phyloP scores from a whole-genome alignment of 1,140 invertebrate genomes.

The Polyergus mexicanus region DNA sequence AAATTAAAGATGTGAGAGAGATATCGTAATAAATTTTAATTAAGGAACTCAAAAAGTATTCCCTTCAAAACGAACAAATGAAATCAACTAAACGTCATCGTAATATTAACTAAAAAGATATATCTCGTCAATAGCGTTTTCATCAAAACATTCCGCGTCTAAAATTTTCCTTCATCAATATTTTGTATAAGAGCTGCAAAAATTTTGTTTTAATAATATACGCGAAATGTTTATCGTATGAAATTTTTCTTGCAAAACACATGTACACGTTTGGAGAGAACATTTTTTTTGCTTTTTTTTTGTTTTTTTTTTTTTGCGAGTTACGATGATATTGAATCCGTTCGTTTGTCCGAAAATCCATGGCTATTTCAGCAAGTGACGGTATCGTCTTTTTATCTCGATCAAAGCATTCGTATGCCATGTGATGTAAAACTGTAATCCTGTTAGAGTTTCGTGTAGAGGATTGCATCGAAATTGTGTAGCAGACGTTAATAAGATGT shows the following conservation, averaged over 20 bases:
- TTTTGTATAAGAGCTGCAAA: background rate
- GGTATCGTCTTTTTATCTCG: constrained; percentile 38
- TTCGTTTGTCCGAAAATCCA: constrained; percentile 16
- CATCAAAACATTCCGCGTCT: background rate
- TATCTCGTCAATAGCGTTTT: background rate
- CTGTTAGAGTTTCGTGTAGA: constrained; percentile 56
- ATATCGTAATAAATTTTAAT: background rate
- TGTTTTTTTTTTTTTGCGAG: constrained; percentile 6
- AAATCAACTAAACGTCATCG: background rate
- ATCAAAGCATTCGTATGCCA: constrained; percentile 57
- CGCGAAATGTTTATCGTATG: too few relatives aligned
- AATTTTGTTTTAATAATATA: background rate
- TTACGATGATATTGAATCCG: constrained; percentile 56
- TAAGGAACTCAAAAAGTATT: background rate
- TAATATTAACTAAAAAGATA: background rate
- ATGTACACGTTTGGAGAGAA: background rate
- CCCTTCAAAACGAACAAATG: background rate
- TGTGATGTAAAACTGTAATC: constrained; percentile 47
- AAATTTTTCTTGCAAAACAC: background rate
- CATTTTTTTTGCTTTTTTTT: background rate
- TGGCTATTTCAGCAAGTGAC: constrained; percentile 20
- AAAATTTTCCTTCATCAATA: background rate
- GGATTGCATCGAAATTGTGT: constrained; percentile 32
- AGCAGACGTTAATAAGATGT: constrained; percentile 31
- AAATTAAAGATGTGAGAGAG: background rate